A percentile compares a stretch with the other conserved stretches of the same genome.
Conservation (phyloP, 2,113 vertebrate genomes). For the Aleadryas rufinucha region DNA sequence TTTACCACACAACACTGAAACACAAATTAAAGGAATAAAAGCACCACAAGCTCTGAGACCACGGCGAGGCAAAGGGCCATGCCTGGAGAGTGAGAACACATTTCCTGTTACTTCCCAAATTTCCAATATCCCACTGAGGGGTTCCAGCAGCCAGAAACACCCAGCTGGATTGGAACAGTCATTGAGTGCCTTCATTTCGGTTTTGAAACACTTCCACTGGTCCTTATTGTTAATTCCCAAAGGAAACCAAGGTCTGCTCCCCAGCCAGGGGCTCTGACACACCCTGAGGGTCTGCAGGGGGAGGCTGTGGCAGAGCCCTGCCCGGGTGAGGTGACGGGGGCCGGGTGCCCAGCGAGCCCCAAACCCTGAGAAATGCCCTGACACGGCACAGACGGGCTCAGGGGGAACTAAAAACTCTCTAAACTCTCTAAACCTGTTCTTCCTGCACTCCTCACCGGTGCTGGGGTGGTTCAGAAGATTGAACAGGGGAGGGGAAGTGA, state of each 20-base stretch:
- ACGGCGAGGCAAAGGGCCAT: not conserved
- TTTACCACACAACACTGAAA: not conserved
- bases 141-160: not conserved
- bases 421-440: not conserved
- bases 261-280: slow-evolving; percentile 29
- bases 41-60: not conserved
- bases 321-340: not conserved
- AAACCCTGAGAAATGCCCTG: not conserved
- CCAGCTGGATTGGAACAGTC: not conserved
- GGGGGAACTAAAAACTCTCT: not conserved
- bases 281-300: not conserved
- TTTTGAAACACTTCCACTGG: not conserved
- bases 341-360: not conserved
- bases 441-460: not conserved
- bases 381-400: not conserved
- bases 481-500: not conserved
- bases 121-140: not conserved
- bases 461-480: not conserved
- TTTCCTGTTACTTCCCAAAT: not conserved
- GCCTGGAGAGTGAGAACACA: not conserved
- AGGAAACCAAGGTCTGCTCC: not conserved
- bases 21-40: slow-evolving; percentile 22
- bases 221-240: not conserved
- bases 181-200: not conserved
- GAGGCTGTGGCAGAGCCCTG: not conserved